These are phyloP conservation scores for Dynastes hyllus DNA, from an alignment of 2,888 invertebrate species.

Conservation along the genomic window DNA sequence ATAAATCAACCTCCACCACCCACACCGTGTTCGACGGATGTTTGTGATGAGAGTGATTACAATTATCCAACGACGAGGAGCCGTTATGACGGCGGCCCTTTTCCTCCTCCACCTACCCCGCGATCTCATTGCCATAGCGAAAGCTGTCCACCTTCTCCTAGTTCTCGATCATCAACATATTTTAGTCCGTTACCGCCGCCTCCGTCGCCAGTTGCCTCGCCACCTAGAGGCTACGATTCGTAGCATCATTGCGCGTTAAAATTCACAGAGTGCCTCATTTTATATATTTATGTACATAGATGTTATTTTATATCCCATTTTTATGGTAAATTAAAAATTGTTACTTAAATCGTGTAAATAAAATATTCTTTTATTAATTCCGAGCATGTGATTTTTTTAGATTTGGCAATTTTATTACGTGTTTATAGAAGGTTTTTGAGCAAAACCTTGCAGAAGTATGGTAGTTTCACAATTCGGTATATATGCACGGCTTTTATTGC, in stretches of 20 bases:
- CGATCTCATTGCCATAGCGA: slow-evolving; percentile 84
- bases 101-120: slow-evolving; percentile 85
- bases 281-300: slow-evolving; percentile 50
- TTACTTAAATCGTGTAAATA: slow-evolving; percentile 50
- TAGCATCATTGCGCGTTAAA: slow-evolving; percentile 52
- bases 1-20: slow-evolving; percentile 93
- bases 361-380: slow-evolving; percentile 49
- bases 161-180: slow-evolving; percentile 85
- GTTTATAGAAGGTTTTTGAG: no score
- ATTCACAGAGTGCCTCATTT: slow-evolving; percentile 50
- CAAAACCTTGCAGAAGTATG: no score
- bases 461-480: no score
- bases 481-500: no score
- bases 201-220: slow-evolving; percentile 85
- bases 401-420: no score
- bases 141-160: slow-evolving; percentile 80
- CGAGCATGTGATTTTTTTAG: slow-evolving; percentile 9
- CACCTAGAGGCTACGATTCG: slow-evolving; percentile 70
- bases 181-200: slow-evolving; percentile 89
- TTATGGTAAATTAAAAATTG: slow-evolving; percentile 48
- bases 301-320: slow-evolving; percentile 50
- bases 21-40: slow-evolving; percentile 95
- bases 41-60: slow-evolving; percentile 91
- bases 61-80: slow-evolving; percentile 75
- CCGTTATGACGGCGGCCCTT: slow-evolving; percentile 73